phyloP scores from a whole-genome alignment of 2,888 invertebrate species.

The Eupelmus urozonus region DNA sequence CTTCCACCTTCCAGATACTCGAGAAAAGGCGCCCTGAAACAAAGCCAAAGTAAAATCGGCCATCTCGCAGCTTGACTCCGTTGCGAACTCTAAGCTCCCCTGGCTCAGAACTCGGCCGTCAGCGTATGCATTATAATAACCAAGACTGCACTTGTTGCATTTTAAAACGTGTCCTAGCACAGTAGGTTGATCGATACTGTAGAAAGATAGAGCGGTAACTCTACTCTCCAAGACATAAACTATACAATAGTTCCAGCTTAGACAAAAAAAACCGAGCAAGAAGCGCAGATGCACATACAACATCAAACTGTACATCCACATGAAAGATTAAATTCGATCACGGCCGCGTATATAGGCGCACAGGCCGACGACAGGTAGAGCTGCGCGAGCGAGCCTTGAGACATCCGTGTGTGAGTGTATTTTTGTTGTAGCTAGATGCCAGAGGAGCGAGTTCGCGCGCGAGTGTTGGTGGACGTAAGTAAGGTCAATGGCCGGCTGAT shows the following conservation, averaged over 20 bases:
- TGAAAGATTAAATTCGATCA: neutral
- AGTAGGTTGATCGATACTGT: slow-evolving; percentile 37
- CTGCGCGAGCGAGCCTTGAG: neutral
- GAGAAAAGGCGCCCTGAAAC: too few species aligned
- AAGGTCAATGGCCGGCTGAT: slow-evolving; percentile 47
- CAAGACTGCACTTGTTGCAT: slow-evolving; percentile 51
- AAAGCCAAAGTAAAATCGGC: too few species aligned
- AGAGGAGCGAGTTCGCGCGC: too few species aligned
- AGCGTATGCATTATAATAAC: slow-evolving; percentile 33
- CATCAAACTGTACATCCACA: too few species aligned
- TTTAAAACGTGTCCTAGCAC: slow-evolving; percentile 32
- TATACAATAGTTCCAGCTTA: too few species aligned
- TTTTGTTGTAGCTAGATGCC: slow-evolving; percentile 9
- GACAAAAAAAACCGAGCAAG: too few species aligned
- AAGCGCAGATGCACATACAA: neutral
- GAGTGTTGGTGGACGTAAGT: neutral
- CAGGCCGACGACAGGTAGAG: neutral
- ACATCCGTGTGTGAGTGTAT: neutral
- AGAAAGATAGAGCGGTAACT: neutral
- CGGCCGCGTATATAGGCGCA: neutral
- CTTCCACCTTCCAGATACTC: too few species aligned
- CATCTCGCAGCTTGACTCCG: too few species aligned
- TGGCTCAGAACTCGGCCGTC: too few species aligned
- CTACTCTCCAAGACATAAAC: too few species aligned
- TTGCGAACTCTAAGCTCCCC: too few species aligned